These are phyloP conservation scores for Nasonia longicornis DNA, from an alignment of 1,140 invertebrate genomes.

Conservation along the genomic window DNA sequence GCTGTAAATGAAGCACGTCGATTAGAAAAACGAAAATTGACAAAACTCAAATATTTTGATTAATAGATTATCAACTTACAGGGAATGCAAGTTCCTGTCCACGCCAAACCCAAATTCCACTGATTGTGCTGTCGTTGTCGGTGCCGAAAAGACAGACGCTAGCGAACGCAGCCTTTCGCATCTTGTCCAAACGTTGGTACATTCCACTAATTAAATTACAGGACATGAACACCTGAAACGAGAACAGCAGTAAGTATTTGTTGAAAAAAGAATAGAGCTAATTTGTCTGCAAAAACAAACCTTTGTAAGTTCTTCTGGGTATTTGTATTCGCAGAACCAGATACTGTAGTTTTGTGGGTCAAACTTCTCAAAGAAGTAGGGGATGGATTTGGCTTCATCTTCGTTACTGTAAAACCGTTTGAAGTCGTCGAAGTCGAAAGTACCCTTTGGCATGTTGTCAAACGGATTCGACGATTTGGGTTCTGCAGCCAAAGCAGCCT, in stretches of 20 bases:
- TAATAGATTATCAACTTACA: constrained; percentile 68
- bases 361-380: constrained; percentile 99
- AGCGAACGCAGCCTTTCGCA: constrained; percentile 96
- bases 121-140: constrained; percentile 93
- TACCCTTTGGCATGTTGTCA: constrained; percentile 87
- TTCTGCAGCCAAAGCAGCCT: constrained; percentile 80
- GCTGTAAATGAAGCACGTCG: constrained; percentile 67
- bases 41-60: background rate
- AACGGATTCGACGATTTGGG: constrained; percentile 95
- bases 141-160: constrained; percentile 94
- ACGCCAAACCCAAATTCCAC: constrained; percentile 97
- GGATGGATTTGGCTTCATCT: constrained; percentile 92
- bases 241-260: constrained; percentile 24
- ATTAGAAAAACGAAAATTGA: constrained; percentile 10
- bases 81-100: constrained; percentile 94
- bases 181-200: constrained; percentile 98
- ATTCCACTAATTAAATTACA: constrained; percentile 77
- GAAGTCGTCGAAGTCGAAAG: constrained; percentile 96
- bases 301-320: constrained; percentile 90
- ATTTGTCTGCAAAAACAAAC: constrained; percentile 51
- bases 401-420: constrained; percentile 98
- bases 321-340: constrained; percentile 98
- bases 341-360: constrained; percentile 97
- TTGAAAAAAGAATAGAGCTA: background rate
- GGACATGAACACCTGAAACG: constrained; percentile 68